Percentiles rank a stretch among this genome's conserved stretches.
These are phyloP conservation scores for Miltochrista miniata DNA, from an alignment of 2,888 invertebrate species.

Conservation along the genomic window DNA sequence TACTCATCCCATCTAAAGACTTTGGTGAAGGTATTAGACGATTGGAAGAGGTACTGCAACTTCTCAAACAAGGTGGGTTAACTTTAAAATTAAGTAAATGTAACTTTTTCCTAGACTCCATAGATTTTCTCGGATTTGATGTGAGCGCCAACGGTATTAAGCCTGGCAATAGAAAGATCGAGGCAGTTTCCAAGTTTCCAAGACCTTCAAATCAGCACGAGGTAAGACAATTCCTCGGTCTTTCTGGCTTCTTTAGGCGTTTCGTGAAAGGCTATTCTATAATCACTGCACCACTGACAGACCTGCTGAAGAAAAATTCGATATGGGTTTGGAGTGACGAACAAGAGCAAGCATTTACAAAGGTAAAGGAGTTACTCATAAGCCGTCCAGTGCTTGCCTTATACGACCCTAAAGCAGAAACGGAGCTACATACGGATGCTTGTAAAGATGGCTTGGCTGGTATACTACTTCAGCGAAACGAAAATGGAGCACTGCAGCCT, in stretches of 20 bases:
- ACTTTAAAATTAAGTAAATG: conserved; percentile 11
- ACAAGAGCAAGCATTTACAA: conserved; percentile 31
- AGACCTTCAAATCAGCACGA: conserved; percentile 5
- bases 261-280: conserved; percentile 1
- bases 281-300: conserved; percentile 1
- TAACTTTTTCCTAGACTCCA: background rate
- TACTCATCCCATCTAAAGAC: background rate
- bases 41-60: conserved; percentile 1
- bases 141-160: conserved; percentile 2
- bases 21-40: background rate
- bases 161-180: conserved; percentile 3
- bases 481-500: conserved; percentile 9
- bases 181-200: background rate
- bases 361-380: no score
- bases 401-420: conserved; percentile 29
- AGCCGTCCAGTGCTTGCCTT: conserved; percentile 42
- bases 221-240: conserved; percentile 5
- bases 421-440: no score
- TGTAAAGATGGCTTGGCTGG: conserved; percentile 48
- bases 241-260: conserved; percentile 5
- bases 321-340: background rate
- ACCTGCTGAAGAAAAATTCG: background rate
- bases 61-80: background rate
- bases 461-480: conserved; percentile 40
- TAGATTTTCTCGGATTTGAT: conserved; percentile 12